Percentiles rank a stretch among this genome's conserved stretches.
These are phyloP conservation scores for Drosophila leonis DNA, from an alignment of 2,888 invertebrate species.

Conservation along the genomic window DNA sequence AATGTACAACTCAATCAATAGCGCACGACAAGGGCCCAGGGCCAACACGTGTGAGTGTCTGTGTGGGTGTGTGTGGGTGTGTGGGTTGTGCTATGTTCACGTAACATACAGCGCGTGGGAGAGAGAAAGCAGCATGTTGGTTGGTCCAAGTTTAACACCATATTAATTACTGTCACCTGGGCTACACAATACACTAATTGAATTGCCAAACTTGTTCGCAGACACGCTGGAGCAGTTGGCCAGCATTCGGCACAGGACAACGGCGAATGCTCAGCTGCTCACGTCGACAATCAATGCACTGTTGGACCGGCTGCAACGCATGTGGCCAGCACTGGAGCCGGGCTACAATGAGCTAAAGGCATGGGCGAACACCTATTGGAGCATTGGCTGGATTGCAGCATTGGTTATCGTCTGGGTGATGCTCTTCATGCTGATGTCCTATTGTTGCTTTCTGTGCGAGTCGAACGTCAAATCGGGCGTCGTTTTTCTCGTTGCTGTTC, in stretches of 20 bases:
- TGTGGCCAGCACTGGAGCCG: slow-evolving; percentile 82
- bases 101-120: slow-evolving; percentile 18
- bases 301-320: slow-evolving; percentile 81
- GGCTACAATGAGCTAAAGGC: slow-evolving; percentile 79
- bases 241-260: slow-evolving; percentile 83
- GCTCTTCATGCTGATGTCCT: slow-evolving; percentile 83
- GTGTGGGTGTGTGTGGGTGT: slow-evolving; percentile 8
- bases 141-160: slow-evolving; percentile 52
- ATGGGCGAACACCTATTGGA: slow-evolving; percentile 83
- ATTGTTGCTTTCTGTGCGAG: slow-evolving; percentile 84
- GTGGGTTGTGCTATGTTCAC: slow-evolving; percentile 38
- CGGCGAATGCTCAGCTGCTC: slow-evolving; percentile 84
- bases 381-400: slow-evolving; percentile 82
- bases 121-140: not conserved
- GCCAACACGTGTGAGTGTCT: not conserved
- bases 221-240: slow-evolving; percentile 85
- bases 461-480: slow-evolving; percentile 84
- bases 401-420: slow-evolving; percentile 83
- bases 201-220: slow-evolving; percentile 63
- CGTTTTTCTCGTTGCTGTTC: slow-evolving; percentile 81
- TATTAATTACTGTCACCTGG: slow-evolving; percentile 69
- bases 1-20: slow-evolving; percentile 70
- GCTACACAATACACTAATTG: slow-evolving; percentile 54
- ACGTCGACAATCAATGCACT: slow-evolving; percentile 83
- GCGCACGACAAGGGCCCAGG: slow-evolving; percentile 20